Conservation (phyloP, 1,140 invertebrate species). For the Eulimnadia texana region DNA sequence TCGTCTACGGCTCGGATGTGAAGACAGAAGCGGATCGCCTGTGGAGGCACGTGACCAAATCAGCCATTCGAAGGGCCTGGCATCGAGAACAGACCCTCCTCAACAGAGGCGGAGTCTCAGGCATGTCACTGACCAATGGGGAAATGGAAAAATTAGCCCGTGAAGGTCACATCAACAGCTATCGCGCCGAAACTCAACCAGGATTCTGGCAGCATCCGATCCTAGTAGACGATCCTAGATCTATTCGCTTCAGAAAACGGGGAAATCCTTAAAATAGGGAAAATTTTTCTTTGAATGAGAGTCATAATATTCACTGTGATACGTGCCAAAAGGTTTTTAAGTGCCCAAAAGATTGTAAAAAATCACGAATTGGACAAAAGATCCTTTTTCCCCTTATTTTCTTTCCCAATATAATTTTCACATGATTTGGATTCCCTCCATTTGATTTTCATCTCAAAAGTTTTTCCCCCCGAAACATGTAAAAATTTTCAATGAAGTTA, state of each 20-base stretch:
- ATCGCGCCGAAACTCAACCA: slow-evolving; percentile 80
- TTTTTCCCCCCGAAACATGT: too few species aligned
- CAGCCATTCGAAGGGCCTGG: slow-evolving; percentile 81
- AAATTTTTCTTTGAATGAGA: slow-evolving; percentile 1
- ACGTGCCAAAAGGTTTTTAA: slow-evolving; percentile 15
- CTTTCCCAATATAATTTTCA: too few species aligned
- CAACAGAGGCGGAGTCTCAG: slow-evolving; percentile 55
- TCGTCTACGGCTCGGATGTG: slow-evolving; percentile 68
- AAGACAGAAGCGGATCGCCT: slow-evolving; percentile 75
- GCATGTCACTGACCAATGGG: slow-evolving; percentile 43
- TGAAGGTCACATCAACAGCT: slow-evolving; percentile 59
- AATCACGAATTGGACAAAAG: neutral
- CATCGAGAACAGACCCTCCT: slow-evolving; percentile 65
- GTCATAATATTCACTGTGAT: slow-evolving; percentile 14
- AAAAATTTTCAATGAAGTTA: too few species aligned
- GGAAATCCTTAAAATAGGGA: neutral
- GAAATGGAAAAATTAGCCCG: slow-evolving; percentile 81
- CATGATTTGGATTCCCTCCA: too few species aligned
- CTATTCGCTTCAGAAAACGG: slow-evolving; percentile 66
- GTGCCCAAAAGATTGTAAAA: slow-evolving; percentile 5
- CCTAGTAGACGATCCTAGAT: slow-evolving; percentile 87
- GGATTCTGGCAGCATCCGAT: slow-evolving; percentile 77
- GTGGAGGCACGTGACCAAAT: slow-evolving; percentile 69
- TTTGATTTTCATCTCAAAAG: too few species aligned
- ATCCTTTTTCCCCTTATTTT: too few species aligned